Evolutionary conservation across 2,797 vertebrate species (phyloP).

Genomic region (Dendrocincla tyrannina): DNA sequence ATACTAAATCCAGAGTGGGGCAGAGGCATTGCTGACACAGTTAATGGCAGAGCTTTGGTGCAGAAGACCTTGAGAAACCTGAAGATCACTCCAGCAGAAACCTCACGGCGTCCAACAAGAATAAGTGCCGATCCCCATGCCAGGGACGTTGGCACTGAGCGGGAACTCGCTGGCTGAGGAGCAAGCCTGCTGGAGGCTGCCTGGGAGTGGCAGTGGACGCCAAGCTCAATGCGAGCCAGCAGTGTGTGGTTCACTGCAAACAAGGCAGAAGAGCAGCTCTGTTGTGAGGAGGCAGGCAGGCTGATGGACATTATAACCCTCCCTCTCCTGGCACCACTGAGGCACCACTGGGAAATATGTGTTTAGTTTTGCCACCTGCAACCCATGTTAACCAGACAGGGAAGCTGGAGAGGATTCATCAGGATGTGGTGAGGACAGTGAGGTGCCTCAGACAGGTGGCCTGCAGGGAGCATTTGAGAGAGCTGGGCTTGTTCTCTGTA

Average conservation of each 20-base stretch:
- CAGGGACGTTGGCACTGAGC: not conserved
- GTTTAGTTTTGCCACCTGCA: not conserved
- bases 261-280: not conserved
- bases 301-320: not conserved
- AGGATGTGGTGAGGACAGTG: not conserved
- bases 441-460: not conserved
- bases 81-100: not conserved
- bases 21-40: not conserved
- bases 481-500: not conserved
- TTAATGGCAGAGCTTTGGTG: not conserved
- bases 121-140: rapidly evolving
- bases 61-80: not conserved
- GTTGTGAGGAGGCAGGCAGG: not conserved
- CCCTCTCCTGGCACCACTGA: not conserved
- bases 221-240: not conserved
- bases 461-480: not conserved
- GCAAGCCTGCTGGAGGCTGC: not conserved
- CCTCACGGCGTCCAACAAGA: not conserved
- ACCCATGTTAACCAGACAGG: not conserved
- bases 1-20: rapidly evolving
- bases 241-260: not conserved
- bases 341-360: not conserved
- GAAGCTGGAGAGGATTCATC: not conserved
- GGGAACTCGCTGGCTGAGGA: not conserved
- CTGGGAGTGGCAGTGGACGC: not conserved